Evolutionary conservation across 1,140 invertebrate species (phyloP).

Genomic region (Drosophila melanogaster): Release_6_plus_ISO1_MT NT_033777.3:20714501-20715000

Average conservation of each 20-base stretch:
- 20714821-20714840: constrained; percentile 41
- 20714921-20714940: constrained; percentile 58
- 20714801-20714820: constrained; percentile 50
- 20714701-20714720: constrained; percentile 25
- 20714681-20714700: constrained; percentile 15
- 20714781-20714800: constrained; percentile 57
- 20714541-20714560: constrained; percentile 73
- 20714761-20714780: not conserved
- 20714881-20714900: constrained; percentile 4
- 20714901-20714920: constrained; percentile 34
- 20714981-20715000: constrained; percentile 63
- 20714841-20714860: constrained; percentile 49
- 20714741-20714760: constrained; percentile 67
- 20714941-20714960: constrained; percentile 22
- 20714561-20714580: constrained; percentile 73
- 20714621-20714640: constrained; percentile 22
- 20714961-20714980: constrained; percentile 14
- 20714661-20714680: constrained; percentile 14
- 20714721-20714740: constrained; percentile 23
- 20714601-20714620: not conserved
- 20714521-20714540: constrained; percentile 32
- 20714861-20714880: constrained; percentile 43
- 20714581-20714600: constrained; percentile 26
- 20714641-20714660: constrained; percentile 8
- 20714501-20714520: constrained; percentile 15